These are phyloP conservation scores for Thalassaphorura encarpata DNA, from an alignment of 1,140 invertebrate species.

Conservation along the genomic window DNA sequence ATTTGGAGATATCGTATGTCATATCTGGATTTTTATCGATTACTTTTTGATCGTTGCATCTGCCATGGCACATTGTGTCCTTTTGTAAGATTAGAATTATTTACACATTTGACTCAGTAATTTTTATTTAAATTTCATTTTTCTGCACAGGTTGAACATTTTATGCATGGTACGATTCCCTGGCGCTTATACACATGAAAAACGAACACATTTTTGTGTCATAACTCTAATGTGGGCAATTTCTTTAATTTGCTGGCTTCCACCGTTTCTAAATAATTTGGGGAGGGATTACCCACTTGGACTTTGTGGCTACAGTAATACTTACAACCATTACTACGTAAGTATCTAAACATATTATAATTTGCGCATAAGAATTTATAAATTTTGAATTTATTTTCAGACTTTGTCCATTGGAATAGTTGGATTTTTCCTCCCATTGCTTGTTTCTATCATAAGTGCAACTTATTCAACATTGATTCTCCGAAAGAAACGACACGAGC, in stretches of 20 bases:
- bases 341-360: no score
- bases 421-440: conserved; percentile 27
- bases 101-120: background rate
- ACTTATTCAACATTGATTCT: conserved; percentile 6
- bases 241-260: conserved; percentile 14
- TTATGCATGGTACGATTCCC: conserved; percentile 26
- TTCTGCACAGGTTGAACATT: conserved; percentile 12
- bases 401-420: conserved; percentile 27
- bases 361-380: background rate
- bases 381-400: conserved; percentile 13
- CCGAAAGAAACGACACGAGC: background rate
- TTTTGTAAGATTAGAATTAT: conserved; percentile 27
- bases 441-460: conserved; percentile 7
- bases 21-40: conserved; percentile 27
- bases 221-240: conserved; percentile 7
- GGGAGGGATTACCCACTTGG: conserved; percentile 4
- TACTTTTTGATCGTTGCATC: conserved; percentile 26
- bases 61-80: conserved; percentile 12
- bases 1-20: conserved; percentile 12
- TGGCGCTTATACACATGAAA: background rate
- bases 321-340: conserved; percentile 13
- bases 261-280: conserved; percentile 22
- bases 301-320: conserved; percentile 24
- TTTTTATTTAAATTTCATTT: background rate
- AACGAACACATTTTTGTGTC: background rate